phyloP scores from a whole-genome alignment of 92 coral and sea anemone species.

The Porites divaricata region DNA sequence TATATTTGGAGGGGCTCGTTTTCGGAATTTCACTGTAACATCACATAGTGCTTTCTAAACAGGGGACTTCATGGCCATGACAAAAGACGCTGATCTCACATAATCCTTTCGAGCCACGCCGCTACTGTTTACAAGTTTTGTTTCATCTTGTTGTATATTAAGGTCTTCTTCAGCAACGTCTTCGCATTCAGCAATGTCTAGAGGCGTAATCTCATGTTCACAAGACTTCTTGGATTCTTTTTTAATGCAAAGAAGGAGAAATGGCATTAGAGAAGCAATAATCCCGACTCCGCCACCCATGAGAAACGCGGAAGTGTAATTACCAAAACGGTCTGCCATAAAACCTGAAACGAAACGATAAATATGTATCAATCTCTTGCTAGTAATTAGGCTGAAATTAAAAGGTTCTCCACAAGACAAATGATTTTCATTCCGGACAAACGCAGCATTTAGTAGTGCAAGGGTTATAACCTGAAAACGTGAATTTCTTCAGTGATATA shows the following conservation, averaged over 20 bases:
- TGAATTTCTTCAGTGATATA: too few relatives aligned
- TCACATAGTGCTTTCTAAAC: neutral
- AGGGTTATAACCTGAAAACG: too few relatives aligned
- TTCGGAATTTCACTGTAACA: too few relatives aligned
- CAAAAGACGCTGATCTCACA: neutral
- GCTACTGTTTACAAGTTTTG: neutral
- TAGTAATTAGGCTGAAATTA: too few relatives aligned
- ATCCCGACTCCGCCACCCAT: constrained; percentile 36
- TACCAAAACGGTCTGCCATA: constrained; percentile 27
- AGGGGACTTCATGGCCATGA: neutral
- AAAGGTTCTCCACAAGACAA: too few relatives aligned
- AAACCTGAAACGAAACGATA: constrained; percentile 9
- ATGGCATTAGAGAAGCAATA: constrained; percentile 24
- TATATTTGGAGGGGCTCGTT: too few relatives aligned
- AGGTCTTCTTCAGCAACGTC: neutral
- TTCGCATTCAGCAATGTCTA: neutral
- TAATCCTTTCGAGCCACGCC: neutral
- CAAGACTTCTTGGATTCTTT: neutral
- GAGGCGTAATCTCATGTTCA: neutral
- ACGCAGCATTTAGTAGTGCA: too few relatives aligned
- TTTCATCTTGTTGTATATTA: neutral
- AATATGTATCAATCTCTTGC: neutral
- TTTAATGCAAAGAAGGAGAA: neutral
- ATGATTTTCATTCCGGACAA: too few relatives aligned
- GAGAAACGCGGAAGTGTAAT: constrained; percentile 37